Percentiles rank a stretch among this genome's conserved stretches.
phyloP scores from a whole-genome alignment of 2,113 vertebrate species.

The Stictonetta naevosa region DNA sequence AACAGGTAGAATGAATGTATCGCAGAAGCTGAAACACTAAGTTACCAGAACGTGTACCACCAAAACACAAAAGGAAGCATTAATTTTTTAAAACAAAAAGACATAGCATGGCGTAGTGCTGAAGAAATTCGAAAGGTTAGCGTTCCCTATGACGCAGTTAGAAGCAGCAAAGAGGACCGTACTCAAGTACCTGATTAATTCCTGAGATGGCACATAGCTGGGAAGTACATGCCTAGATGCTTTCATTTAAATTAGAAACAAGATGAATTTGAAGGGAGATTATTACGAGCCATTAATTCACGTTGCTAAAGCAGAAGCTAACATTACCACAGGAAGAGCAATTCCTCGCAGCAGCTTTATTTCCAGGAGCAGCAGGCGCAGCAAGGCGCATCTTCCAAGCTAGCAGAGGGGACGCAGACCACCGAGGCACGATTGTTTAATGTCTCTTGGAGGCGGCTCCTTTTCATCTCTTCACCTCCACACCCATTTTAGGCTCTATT shows the following conservation, averaged over 20 bases:
- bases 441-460: background rate
- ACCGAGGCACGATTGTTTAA: background rate
- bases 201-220: accelerated
- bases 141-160: background rate
- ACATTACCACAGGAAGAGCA: background rate
- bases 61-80: background rate
- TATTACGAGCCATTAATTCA: background rate
- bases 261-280: background rate
- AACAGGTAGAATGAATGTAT: background rate
- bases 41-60: background rate
- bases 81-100: background rate
- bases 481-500: background rate
- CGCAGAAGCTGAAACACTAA: background rate
- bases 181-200: background rate
- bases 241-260: background rate
- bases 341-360: background rate
- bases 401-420: accelerated
- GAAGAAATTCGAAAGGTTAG: background rate
- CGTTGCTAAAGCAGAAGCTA: background rate
- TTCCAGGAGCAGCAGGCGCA: background rate
- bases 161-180: background rate
- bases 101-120: background rate
- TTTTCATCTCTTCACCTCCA: background rate
- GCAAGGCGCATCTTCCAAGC: accelerated
- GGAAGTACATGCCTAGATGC: background rate